phyloP scores from a whole-genome alignment of 2,888 invertebrate species.

The Diploptera punctata region DNA sequence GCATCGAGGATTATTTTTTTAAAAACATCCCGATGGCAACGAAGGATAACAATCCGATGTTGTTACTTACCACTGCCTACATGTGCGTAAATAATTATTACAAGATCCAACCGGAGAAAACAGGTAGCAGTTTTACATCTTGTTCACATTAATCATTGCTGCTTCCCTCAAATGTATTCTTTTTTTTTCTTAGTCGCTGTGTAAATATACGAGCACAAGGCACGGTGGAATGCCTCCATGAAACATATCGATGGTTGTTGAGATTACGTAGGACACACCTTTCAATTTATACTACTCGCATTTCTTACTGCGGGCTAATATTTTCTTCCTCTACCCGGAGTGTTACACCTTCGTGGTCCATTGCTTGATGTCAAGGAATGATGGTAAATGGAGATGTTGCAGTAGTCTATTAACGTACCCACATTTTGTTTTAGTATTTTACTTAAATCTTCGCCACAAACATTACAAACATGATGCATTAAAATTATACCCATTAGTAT shows the following conservation, averaged over 20 bases:
- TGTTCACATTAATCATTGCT: conserved; percentile 33
- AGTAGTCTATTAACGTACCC: too few species aligned
- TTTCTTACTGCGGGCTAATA: conserved; percentile 2
- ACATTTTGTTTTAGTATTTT: too few species aligned
- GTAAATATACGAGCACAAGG: not conserved
- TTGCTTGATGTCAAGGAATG: not conserved
- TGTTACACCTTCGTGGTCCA: not conserved
- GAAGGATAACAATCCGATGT: not conserved
- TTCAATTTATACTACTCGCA: conserved; percentile 24
- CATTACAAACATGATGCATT: too few species aligned
- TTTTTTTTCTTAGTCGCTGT: too few species aligned
- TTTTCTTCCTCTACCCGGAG: not conserved
- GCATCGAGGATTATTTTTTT: not conserved
- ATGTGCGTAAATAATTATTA: conserved; percentile 22
- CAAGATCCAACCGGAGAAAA: conserved; percentile 27
- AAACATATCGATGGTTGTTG: conserved; percentile 29
- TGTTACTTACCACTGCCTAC: conserved; percentile 17
- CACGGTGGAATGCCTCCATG: not conserved
- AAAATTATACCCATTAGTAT: too few species aligned
- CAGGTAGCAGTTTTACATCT: conserved; percentile 37
- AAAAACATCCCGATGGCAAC: not conserved
- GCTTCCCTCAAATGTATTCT: too few species aligned
- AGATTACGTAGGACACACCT: conserved; percentile 30
- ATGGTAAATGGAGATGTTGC: conserved; percentile 26
- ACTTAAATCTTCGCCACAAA: too few species aligned